A percentile compares a stretch with the other conserved stretches of the same genome.
Evolutionary conservation across 2,888 invertebrate species (phyloP).

Genomic region (Phymatocera aterrima): DNA sequence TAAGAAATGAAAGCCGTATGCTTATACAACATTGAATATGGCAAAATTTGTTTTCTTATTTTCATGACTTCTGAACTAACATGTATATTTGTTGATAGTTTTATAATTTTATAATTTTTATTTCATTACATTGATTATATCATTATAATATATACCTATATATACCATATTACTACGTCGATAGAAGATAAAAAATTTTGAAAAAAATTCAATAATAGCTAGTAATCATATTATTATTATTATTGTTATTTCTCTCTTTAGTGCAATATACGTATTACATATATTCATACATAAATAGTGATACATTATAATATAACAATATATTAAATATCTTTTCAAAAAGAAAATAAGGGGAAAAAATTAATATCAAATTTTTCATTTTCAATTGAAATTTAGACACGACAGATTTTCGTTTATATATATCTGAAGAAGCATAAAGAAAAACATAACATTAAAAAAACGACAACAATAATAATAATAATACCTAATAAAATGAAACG

Average conservation of each 20-base stretch:
- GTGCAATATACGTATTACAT: slow-evolving; percentile 57
- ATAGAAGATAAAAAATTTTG: too few species aligned
- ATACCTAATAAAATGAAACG: background rate
- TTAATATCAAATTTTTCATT: background rate
- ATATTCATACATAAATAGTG: background rate
- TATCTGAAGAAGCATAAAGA: background rate
- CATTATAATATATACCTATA: background rate
- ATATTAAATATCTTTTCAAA: background rate
- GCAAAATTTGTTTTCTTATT: slow-evolving; percentile 1
- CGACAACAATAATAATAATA: background rate
- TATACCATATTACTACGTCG: background rate
- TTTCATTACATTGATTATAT: slow-evolving; percentile 58
- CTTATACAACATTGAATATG: background rate
- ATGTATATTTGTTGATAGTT: slow-evolving; percentile 73
- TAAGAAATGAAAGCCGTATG: slow-evolving; percentile 23
- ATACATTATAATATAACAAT: slow-evolving; percentile 18
- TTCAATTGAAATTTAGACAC: background rate
- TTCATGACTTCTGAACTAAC: slow-evolving; percentile 43
- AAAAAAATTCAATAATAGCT: too few species aligned
- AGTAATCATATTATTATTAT: slow-evolving; percentile 33
- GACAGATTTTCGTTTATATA: slow-evolving; percentile 19
- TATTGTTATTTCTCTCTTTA: slow-evolving; percentile 54
- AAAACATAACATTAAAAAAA: background rate
- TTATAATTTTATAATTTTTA: slow-evolving; percentile 64
- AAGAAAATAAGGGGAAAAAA: background rate